Evolutionary conservation across 2,113 vertebrate genomes (phyloP).

Genomic region (Psilopsiagon aurifrons): DNA sequence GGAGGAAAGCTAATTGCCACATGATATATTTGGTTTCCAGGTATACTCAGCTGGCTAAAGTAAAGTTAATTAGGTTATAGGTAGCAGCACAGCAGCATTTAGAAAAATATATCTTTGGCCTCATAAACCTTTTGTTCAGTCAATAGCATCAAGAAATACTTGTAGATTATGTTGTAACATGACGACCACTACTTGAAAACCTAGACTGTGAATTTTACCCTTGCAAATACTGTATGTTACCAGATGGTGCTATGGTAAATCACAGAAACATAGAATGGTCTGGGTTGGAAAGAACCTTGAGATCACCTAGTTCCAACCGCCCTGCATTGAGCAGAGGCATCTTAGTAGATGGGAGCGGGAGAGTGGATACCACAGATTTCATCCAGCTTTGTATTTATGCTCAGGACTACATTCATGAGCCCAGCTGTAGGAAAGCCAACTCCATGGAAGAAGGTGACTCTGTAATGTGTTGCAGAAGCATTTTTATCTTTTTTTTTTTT

Average conservation of each 20-base stretch:
- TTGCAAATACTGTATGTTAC: background rate
- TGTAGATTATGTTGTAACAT: slow-evolving; percentile 19
- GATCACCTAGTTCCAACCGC: background rate
- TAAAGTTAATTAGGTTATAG: slow-evolving; percentile 72
- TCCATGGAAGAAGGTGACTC: background rate
- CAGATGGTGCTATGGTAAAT: background rate
- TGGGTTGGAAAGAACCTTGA: background rate
- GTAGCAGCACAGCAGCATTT: slow-evolving; percentile 68
- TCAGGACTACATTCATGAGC: background rate
- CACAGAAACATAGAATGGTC: background rate
- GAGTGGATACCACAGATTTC: background rate
- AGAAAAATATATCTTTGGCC: slow-evolving; percentile 55
- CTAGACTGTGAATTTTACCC: background rate
- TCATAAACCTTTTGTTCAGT: slow-evolving; percentile 60
- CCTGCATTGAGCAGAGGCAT: background rate
- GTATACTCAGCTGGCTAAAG: slow-evolving; percentile 65
- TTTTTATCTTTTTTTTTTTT: background rate
- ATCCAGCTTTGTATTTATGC: background rate
- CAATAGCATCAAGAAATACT: slow-evolving; percentile 60
- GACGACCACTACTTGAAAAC: slow-evolving; percentile 7
- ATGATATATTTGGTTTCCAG: slow-evolving; percentile 70
- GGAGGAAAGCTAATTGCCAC: slow-evolving; percentile 58
- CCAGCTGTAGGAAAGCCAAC: background rate
- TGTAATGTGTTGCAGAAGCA: background rate
- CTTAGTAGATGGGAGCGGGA: background rate